Conservation (phyloP, 2,888 invertebrate genomes). For the Macrophya annulata region DNA sequence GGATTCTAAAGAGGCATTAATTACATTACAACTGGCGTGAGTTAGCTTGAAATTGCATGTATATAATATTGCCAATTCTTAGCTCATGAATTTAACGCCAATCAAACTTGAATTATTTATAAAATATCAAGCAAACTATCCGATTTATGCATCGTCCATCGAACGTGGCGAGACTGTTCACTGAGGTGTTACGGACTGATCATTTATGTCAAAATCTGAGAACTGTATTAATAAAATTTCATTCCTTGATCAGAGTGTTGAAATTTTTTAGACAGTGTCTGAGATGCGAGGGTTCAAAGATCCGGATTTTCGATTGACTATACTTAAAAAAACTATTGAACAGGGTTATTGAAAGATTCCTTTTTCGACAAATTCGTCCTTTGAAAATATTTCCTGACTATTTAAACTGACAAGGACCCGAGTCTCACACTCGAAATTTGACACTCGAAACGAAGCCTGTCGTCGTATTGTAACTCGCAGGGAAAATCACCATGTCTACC, state of each 20-base stretch:
- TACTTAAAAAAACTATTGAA: background rate
- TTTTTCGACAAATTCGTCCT: background rate
- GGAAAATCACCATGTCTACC: conserved; percentile 7
- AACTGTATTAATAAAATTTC: background rate
- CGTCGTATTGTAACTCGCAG: background rate
- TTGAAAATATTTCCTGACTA: background rate
- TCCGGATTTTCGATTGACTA: background rate
- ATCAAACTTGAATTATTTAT: background rate
- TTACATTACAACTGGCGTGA: background rate
- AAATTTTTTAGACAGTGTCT: background rate
- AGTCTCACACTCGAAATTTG: conserved; percentile 14
- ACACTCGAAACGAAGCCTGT: conserved; percentile 22
- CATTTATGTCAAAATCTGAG: background rate
- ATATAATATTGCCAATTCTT: background rate
- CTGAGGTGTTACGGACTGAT: background rate
- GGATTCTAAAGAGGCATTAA: background rate
- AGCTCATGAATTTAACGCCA: background rate
- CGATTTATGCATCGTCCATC: background rate
- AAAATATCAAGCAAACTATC: background rate
- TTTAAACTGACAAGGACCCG: background rate
- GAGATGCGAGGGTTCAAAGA: background rate
- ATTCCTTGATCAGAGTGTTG: background rate
- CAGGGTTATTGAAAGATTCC: background rate
- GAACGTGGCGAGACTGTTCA: background rate
- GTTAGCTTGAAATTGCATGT: background rate